Evolutionary conservation across 2,888 invertebrate genomes (phyloP), one percentile per base, ranked within the genome.

Genomic region (Zygogramma bicolorata): DNA sequence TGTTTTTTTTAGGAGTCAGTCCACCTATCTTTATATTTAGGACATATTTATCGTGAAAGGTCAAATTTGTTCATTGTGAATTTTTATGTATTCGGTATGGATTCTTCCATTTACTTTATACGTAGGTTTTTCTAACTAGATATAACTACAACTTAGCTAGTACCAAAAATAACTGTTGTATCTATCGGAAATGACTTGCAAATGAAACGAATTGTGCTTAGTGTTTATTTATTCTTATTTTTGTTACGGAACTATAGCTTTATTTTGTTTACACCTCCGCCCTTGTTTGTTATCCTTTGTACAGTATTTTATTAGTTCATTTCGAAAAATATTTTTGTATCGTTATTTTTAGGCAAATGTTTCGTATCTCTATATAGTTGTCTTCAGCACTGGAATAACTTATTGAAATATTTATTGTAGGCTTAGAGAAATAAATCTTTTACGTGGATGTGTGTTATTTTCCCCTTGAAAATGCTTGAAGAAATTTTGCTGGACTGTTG

Each of bases 331-430:
- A 81, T 78, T 78, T 78, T 78, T 78, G 75, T 78, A 78, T 78
- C 77, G 77, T 76, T 77, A 75, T 68, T 75, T 73, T 74, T 74
- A 77, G 75, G 73, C 71, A 76, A 58, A 73, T 74, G 63, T 71
- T 71, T 69, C 70, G 72, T 76, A 73, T 68, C 69, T 73, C 65
- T 71, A 77, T 62, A 70, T 75, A 73, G 70, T 77, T 74, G 60
- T 75, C 70, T 71, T 71, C 27, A 25, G 27, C 53, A 53, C 53
- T 53, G 53, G 79, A 80, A 70, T 81, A 81, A 81, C 77, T 80
- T 80, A 81, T 80, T 81, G 76, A 77, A 74, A 79, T 81, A 81
- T 81, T 81, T 81, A 81, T 81, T 81, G 79, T 81, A 81, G 78
- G 68, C 71, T 66, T 75, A 76, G 74, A 65, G 75, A 77, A 63